phyloP scores from a whole-genome alignment of 2,888 invertebrate genomes.

The Reticulitermes lucifugus region DNA sequence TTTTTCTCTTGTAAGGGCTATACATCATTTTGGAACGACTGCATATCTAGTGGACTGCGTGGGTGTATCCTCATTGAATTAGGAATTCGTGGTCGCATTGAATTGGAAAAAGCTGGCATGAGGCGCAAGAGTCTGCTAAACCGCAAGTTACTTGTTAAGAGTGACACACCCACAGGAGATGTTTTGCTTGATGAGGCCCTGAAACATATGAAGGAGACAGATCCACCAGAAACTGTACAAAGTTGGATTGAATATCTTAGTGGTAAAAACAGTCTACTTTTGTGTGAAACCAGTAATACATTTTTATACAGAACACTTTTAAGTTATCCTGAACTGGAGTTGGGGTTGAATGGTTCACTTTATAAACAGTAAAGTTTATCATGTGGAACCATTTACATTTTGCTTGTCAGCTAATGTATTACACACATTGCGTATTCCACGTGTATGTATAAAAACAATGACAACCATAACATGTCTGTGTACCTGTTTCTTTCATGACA shows the following conservation, averaged over 20 bases:
- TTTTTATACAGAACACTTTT: neutral
- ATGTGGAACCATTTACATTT: too few relatives aligned
- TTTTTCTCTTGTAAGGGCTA: constrained; percentile 77
- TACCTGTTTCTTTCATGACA: too few relatives aligned
- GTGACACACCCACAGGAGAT: constrained; percentile 96
- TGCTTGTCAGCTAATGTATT: too few relatives aligned
- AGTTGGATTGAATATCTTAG: constrained; percentile 99
- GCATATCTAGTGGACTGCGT: constrained; percentile 98
- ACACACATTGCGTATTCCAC: too few relatives aligned
- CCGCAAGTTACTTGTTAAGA: constrained; percentile 85
- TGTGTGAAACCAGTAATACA: neutral
- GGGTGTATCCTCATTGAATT: constrained; percentile 99
- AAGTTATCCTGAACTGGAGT: neutral
- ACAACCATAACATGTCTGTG: too few relatives aligned
- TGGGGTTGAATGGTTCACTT: neutral
- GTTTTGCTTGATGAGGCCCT: constrained; percentile 94
- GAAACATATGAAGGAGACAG: constrained; percentile 98
- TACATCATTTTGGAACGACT: constrained; percentile 99
- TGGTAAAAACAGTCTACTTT: constrained; percentile 69
- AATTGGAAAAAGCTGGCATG: constrained; percentile 97
- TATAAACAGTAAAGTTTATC: too few relatives aligned
- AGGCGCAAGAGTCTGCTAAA: constrained; percentile 90
- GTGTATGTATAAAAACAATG: too few relatives aligned
- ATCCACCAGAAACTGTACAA: constrained; percentile 96
- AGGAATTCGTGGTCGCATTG: constrained; percentile 93